Evolutionary conservation across 1,140 invertebrate species (phyloP), one percentile per base, ranked within the genome.

Genomic region (Sycophila sp.): DNA sequence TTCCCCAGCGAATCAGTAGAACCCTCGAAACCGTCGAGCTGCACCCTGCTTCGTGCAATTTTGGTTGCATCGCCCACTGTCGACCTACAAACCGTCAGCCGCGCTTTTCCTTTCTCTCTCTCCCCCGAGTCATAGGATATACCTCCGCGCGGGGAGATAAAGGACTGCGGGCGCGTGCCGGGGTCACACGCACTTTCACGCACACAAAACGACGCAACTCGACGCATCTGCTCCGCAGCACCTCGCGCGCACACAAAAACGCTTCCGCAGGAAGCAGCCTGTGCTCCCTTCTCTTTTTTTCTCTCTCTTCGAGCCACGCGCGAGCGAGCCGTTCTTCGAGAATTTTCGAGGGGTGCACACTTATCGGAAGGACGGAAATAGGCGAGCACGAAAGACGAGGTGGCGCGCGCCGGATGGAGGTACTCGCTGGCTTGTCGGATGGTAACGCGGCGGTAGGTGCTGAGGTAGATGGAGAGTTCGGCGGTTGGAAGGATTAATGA

Each of bases 251-350:
- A 22, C 2, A 47, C 15, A 81, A 82, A 82, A 80, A 79, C 77
- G 77, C 77, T 85, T 85, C 84, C 83, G 83, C 81, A 83, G 83
- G 84, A 85, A 85, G 76, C 77, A 71, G 75, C 28, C 68, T 59
- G 67, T 76, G 72, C 72, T 73, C 76, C 75, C 76, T 62, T 73
- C 66, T 56, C 26, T 10, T 19, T 36, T 26, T 4, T 47, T 2
- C 26, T 42, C 45, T 55, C 8, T 65, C 24, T 63, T 49, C 32
- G 49, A 17, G 32, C 17, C 62, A 15, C 32, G 62, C 19, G 19
- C 28, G 55, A 11, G 26, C 24, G 13, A 4, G 15, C 2, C 10
- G 13, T 58, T 22, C 28, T 30, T 42, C 15, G 15, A 45, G 38
- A 15, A 62, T 47, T 62, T 45, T 62, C 38, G 19, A 47, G 19